Base-by-base conservation (phyloP, 2,888 invertebrate species). In the Oscheius sp. region DNA sequence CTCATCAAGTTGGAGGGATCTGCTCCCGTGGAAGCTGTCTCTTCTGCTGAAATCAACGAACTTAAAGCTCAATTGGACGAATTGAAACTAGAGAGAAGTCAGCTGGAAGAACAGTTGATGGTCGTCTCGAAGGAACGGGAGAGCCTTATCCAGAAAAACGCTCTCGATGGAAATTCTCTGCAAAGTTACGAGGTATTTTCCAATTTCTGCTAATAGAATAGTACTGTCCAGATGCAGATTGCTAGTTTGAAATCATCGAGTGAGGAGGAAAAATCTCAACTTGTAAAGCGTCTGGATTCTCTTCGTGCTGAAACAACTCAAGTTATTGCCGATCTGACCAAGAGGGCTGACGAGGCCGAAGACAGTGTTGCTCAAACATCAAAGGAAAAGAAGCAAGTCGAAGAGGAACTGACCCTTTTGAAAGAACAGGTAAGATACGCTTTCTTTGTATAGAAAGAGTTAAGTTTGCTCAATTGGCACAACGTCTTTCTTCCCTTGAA, bases 361-460 rank as follows among this genome's bases (percentile, higher is more conserved):
- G 65, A 51, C 37, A 2, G n/a, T 11, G 1, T 29, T 47, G 2
- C 11, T 9, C 35, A 42, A 21, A 35, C 7, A 33, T 9, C 29
- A 35, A 42, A 62, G 33, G 62, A 53, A 48, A 51, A 42, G 60
- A 47, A 51, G 33, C 50, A 62, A 47, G 1, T 62, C 2, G 60
- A 71, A 9, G 59, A 71, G 47, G 37, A 71, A 21, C 48, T 71
- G 71, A 32, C 58, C 3, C 13, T 37, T 33, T n/a, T 42, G 29
- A 48, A 59, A 29, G 71, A 71, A 32, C 37, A 71, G 7, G 48
- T 59, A 21, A 21, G 21, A 21, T 21, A 21, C 21, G 21, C 21
- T 21, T 21, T 21, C 21, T 21, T 21, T 21, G 21, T 21, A 21
- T 21, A 21, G 21, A 58, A 58, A 35, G 5, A 9, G 21, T 63